Percentiles rank a stretch among this genome's conserved stretches.
These are phyloP conservation scores for Drosophila nannoptera DNA, from an alignment of 1,140 invertebrate genomes.

Conservation along the genomic window DNA sequence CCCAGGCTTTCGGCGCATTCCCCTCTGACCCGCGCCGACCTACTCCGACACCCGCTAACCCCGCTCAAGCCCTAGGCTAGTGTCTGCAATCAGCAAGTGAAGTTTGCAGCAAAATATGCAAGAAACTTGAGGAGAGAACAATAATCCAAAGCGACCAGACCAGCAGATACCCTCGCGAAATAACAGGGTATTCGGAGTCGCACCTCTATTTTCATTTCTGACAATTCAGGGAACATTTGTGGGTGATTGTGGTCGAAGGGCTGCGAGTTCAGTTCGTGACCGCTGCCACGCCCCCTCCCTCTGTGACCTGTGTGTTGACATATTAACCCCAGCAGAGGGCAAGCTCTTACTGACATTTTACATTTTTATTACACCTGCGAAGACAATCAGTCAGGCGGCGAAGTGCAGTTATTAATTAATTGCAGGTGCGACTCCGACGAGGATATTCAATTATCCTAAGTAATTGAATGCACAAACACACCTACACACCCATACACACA, in stretches of 20 bases:
- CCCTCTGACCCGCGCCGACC: not conserved
- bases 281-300: conserved; percentile 24
- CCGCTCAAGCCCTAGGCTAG: no score
- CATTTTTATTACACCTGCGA: conserved; percentile 35
- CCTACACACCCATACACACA: no score
- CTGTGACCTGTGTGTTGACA: conserved; percentile 10
- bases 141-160: not conserved
- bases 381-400: conserved; percentile 45
- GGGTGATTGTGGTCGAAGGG: no score
- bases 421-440: conserved; percentile 26
- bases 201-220: no score
- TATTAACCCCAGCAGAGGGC: conserved; percentile 7
- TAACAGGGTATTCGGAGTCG: not conserved
- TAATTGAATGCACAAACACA: conserved; percentile 44
- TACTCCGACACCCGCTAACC: no score
- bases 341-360: not conserved
- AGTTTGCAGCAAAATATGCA: conserved; percentile 55
- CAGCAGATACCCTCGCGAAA: not conserved
- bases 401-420: conserved; percentile 49
- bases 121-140: conserved; percentile 36
- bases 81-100: conserved; percentile 14
- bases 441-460: conserved; percentile 63
- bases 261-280: no score
- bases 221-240: no score
- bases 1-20: conserved; percentile 32